Conservation (phyloP, 2,888 invertebrate species). For the Dendrolimus pini region DNA sequence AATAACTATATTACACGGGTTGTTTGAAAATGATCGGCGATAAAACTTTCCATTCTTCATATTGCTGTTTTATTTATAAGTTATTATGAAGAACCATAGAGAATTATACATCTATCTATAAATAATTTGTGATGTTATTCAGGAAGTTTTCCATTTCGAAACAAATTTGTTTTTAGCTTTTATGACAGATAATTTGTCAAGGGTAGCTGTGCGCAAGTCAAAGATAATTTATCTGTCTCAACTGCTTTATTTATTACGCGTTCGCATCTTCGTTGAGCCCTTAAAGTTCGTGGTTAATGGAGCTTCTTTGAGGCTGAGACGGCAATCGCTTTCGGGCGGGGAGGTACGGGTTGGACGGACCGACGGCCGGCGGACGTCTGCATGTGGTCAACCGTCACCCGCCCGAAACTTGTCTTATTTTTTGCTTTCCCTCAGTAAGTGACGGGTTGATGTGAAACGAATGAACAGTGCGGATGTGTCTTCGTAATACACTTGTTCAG, state of each 20-base stretch:
- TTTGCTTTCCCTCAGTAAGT: conserved; percentile 39
- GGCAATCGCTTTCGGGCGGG: conserved; percentile 43
- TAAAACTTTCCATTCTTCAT: no score
- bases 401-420: conserved; percentile 30
- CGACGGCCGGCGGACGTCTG: conserved; percentile 14
- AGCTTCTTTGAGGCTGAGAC: conserved; percentile 58
- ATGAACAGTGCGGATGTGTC: conserved; percentile 35
- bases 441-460: conserved; percentile 51
- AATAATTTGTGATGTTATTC: conserved; percentile 50
- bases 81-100: no score
- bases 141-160: conserved; percentile 60
- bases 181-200: conserved; percentile 74
- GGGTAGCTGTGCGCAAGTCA: conserved; percentile 66
- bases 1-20: no score
- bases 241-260: conserved; percentile 72
- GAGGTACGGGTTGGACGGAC: background rate
- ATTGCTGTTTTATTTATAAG: no score
- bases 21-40: no score
- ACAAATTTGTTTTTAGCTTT: conserved; percentile 70
- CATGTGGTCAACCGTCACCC: conserved; percentile 39
- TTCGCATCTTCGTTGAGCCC: conserved; percentile 67
- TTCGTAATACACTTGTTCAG: conserved; percentile 15
- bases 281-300: conserved; percentile 68
- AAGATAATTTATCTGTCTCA: conserved; percentile 75
- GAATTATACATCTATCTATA: conserved; percentile 9